phyloP scores from a whole-genome alignment of 2,797 vertebrate species.

The Sebastes miniatus region DNA sequence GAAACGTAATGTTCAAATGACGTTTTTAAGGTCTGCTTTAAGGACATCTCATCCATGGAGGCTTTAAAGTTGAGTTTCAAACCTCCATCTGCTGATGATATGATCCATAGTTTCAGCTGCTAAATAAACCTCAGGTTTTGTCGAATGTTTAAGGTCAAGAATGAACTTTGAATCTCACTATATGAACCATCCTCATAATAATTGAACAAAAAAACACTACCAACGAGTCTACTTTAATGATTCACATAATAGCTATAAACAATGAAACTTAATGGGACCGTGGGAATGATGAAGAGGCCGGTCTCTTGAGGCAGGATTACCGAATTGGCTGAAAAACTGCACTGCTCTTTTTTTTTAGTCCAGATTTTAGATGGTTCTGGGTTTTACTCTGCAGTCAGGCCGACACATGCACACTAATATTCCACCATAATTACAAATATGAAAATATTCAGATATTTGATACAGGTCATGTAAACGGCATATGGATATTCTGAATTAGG shows the following conservation, averaged over 20 bases:
- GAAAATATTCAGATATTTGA: no score
- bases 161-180: neutral
- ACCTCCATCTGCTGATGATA: neutral
- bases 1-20: neutral
- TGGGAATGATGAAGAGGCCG: neutral
- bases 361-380: neutral
- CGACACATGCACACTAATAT: no score
- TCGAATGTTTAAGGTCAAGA: neutral
- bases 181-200: neutral
- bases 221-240: neutral
- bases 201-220: neutral
- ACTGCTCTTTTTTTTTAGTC: neutral
- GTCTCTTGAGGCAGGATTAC: neutral
- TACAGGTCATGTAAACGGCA: no score
- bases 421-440: no score
- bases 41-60: neutral
- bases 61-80: neutral
- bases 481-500: no score
- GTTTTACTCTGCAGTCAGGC: neutral
- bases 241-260: neutral
- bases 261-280: neutral
- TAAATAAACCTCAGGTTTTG: neutral
- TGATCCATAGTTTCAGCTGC: neutral
- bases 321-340: neutral
- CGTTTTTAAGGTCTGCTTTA: neutral